Conservation (phyloP, 2,113 vertebrate genomes). For the Motacilla alba region DNA sequence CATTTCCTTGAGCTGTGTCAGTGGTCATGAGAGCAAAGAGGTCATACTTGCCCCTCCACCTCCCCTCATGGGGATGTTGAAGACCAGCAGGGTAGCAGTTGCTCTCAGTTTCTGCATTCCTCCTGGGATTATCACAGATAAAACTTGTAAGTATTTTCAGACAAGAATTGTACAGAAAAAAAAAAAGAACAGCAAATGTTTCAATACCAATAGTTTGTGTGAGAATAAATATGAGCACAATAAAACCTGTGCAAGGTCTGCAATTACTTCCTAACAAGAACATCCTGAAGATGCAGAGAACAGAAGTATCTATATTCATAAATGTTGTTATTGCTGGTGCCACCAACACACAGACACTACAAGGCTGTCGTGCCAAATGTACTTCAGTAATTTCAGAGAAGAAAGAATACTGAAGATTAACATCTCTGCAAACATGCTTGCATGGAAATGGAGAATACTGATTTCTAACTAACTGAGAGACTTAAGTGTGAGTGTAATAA, state of each 20-base stretch:
- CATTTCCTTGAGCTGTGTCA: accelerated
- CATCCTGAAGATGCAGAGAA: not conserved
- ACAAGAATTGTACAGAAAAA: not conserved
- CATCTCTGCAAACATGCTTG: not conserved
- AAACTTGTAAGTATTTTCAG: not conserved
- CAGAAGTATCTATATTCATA: not conserved
- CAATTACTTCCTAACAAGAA: not conserved
- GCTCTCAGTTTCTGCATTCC: not conserved
- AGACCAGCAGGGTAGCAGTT: not conserved
- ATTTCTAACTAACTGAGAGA: not conserved
- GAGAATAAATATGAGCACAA: not conserved
- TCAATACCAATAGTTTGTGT: not conserved
- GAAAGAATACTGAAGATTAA: not conserved
- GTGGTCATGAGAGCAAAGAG: not conserved
- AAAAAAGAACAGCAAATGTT: not conserved
- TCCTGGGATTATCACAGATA: not conserved
- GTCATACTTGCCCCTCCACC: not conserved
- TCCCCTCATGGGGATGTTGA: not conserved
- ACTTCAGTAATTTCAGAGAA: not conserved
- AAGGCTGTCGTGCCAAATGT: not conserved
- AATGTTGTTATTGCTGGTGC: not conserved
- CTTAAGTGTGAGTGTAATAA: not conserved
- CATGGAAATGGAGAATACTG: not conserved
- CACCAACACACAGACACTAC: not conserved
- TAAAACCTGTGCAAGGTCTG: not conserved